phyloP scores from a whole-genome alignment of 2,888 invertebrate genomes.

The Choreutis nemorana region DNA sequence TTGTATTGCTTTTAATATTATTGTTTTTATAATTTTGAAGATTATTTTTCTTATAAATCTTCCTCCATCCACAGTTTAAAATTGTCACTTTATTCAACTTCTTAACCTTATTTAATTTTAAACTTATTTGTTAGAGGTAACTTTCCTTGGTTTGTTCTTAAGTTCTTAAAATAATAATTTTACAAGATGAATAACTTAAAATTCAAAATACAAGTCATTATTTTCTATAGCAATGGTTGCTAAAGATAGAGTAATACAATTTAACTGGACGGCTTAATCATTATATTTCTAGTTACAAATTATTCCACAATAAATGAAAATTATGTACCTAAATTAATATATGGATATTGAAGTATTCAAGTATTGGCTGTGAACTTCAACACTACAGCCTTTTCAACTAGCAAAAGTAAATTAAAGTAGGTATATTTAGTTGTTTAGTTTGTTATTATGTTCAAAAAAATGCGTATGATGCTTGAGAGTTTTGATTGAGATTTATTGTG shows the following conservation, averaged over 20 bases:
- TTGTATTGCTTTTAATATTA: no score
- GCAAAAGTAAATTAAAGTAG: conserved; percentile 2
- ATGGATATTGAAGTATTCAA: conserved; percentile 9
- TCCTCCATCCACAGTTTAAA: no score
- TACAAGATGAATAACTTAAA: conserved; percentile 4
- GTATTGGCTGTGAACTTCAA: conserved; percentile 14
- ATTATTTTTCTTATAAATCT: no score
- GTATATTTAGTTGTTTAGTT: conserved; percentile 27
- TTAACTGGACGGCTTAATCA: not conserved
- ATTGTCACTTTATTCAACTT: no score
- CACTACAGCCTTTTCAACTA: not conserved
- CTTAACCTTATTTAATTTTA: no score
- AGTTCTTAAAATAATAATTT: conserved; percentile 4
- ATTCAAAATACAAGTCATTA: conserved; percentile 14
- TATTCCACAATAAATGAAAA: conserved; percentile 11
- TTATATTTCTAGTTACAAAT: conserved; percentile 11
- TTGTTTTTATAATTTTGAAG: no score
- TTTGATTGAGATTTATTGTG: conserved; percentile 59
- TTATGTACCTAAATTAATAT: conserved; percentile 7
- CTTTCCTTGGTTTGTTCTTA: no score
- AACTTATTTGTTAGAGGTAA: no score
- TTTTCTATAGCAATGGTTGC: conserved; percentile 13
- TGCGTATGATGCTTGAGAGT: conserved; percentile 51
- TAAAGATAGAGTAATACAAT: conserved; percentile 1
- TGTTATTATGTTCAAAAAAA: conserved; percentile 41